Conservation (phyloP, 2,888 invertebrate genomes). For the Incurvaria masculella region DNA sequence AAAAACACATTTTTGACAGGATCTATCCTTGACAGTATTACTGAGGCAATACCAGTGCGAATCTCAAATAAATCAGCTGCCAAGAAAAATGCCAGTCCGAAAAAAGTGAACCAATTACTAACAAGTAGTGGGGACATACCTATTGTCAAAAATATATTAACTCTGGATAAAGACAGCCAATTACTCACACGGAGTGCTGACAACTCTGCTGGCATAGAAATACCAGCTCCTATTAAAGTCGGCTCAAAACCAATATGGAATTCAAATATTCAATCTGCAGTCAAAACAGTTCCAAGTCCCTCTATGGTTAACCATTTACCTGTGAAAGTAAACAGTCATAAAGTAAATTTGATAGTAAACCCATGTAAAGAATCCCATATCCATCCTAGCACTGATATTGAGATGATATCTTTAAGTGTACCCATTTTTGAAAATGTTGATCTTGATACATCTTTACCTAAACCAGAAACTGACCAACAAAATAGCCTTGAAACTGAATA, state of each 20-base stretch:
- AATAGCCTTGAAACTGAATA: slow-evolving; percentile 10
- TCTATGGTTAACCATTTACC: background rate
- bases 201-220: slow-evolving; percentile 25
- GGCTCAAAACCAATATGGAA: slow-evolving; percentile 8
- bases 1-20: slow-evolving; percentile 24
- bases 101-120: slow-evolving; percentile 35
- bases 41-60: slow-evolving; percentile 37
- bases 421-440: slow-evolving; percentile 5
- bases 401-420: too few species aligned
- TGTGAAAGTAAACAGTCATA: background rate
- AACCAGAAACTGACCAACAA: slow-evolving; percentile 9
- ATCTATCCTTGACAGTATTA: slow-evolving; percentile 36
- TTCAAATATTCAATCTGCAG: background rate
- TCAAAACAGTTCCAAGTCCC: background rate
- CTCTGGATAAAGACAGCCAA: too few species aligned
- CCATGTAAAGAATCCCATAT: background rate
- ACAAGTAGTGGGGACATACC: slow-evolving; percentile 34
- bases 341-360: background rate
- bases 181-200: too few species aligned
- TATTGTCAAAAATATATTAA: slow-evolving; percentile 31
- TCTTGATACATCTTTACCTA: background rate
- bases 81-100: slow-evolving; percentile 28
- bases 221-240: slow-evolving; percentile 9
- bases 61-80: slow-evolving; percentile 27
- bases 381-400: background rate